A percentile compares a stretch with the other conserved stretches of the same genome.
phyloP scores from a whole-genome alignment of 2,797 vertebrate species.

The Sebastes matsubarae region DNA sequence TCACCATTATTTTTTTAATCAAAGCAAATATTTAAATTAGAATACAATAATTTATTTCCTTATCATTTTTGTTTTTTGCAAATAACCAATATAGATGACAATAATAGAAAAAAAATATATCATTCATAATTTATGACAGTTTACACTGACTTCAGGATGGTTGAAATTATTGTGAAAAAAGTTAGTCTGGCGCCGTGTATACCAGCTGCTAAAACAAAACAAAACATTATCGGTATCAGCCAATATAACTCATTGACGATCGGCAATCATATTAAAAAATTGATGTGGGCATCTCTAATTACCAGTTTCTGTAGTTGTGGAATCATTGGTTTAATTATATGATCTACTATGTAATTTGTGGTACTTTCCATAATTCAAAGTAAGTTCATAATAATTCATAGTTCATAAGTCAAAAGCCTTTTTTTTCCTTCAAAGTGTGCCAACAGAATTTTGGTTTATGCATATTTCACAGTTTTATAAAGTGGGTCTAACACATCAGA shows the following conservation, averaged over 20 bases:
- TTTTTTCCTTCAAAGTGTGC: not conserved
- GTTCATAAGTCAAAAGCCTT: not conserved
- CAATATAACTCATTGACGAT: too few species aligned
- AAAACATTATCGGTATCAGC: not conserved
- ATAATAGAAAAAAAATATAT: not conserved
- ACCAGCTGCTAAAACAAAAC: not conserved
- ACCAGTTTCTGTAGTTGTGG: not conserved
- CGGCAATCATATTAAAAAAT: too few species aligned
- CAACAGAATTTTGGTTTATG: not conserved
- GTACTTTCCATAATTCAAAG: not conserved
- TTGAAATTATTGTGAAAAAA: not conserved
- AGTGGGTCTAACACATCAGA: not conserved
- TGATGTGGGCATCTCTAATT: not conserved
- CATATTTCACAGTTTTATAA: not conserved
- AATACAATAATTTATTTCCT: fast-evolving
- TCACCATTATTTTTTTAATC: not conserved
- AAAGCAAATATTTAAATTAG: not conserved
- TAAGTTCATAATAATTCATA: too few species aligned
- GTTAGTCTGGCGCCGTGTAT: not conserved
- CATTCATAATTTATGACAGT: not conserved
- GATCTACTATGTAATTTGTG: not conserved
- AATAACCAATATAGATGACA: not conserved
- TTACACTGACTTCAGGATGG: not conserved
- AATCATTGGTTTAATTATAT: not conserved
- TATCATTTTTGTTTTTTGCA: not conserved